Evolutionary conservation across 2,797 vertebrate species (phyloP), one percentile per base, ranked within the genome.

Genomic region (Parauchenoglanis punctatus): DNA sequence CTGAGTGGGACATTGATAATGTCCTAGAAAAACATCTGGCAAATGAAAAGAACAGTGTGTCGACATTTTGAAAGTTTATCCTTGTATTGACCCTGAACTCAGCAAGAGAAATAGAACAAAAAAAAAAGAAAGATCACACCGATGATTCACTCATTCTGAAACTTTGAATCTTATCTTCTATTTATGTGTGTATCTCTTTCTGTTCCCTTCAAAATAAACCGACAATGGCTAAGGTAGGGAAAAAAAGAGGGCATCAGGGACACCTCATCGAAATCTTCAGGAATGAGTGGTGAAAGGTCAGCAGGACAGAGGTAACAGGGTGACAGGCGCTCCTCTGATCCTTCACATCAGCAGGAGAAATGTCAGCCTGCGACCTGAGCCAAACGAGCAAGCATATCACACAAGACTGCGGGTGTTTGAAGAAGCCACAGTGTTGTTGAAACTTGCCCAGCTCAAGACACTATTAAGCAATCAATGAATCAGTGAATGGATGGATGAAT

Each of bases 281-380:
- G 67, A 68, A 77, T 68, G 40, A 70, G 46, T 44, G 58, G 76
- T 63, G 61, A 85, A 83, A 75, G 89, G 89, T 84, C 86, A 82
- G 52, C 0, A 59, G 78, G 58, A 46, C 56, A 56, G 72, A 52
- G 89, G 84, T 70, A 65, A 89, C 85, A 49, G 52, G 40, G 65
- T 28, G 68, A 86, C 25, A 18, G 85, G 68, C 65, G 85, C 25
- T 49, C 28, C 65, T 17, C 83, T 84, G 85, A 86, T 84, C 83
- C 85, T 81, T 88, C 90, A 83, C 82, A 88, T 70, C 61, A 90
- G 86, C 73, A 58, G 65, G 88, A 88, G 84, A 88, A 89, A 91
- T 90, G 87, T 89, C 89, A 91, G 76, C 46, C 56, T 28, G 12
- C 1, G 65, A 85, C 25, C 67, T 28, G 70, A 78, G 87, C 83